phyloP scores from a whole-genome alignment of 2,888 invertebrate species.

The Phytoseiulus persimilis region DNA sequence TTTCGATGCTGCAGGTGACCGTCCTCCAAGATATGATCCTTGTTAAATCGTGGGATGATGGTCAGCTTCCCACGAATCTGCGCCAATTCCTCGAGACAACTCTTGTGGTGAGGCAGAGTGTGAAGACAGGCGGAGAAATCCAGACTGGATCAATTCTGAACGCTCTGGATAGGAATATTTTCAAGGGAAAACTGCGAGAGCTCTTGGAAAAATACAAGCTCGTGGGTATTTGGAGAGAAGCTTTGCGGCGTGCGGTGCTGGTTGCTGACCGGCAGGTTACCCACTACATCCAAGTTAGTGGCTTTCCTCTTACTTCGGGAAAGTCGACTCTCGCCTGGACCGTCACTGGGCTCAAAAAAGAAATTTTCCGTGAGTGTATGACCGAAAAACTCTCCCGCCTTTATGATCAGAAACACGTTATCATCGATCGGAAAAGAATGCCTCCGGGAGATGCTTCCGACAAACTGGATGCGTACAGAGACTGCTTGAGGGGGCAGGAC shows the following conservation, averaged over 20 bases:
- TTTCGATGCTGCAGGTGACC: too few relatives aligned
- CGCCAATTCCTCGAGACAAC: not conserved
- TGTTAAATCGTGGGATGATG: not conserved
- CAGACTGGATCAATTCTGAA: not conserved
- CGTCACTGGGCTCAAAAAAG: not conserved
- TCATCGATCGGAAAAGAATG: not conserved
- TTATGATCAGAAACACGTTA: not conserved
- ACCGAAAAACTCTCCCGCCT: not conserved
- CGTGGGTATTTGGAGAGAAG: not conserved
- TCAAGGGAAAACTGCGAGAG: not conserved
- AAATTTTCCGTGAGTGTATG: not conserved
- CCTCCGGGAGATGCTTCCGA: not conserved
- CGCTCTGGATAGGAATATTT: not conserved
- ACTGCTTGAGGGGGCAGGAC: not conserved
- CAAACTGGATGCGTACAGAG: not conserved
- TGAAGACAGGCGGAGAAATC: not conserved
- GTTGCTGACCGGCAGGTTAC: constrained; percentile 14
- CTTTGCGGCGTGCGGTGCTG: not conserved
- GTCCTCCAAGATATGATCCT: too few relatives aligned
- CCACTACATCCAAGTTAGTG: constrained; percentile 11
- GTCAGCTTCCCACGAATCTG: not conserved
- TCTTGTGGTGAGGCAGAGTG: not conserved
- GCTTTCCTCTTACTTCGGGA: not conserved
- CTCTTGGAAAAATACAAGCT: not conserved
- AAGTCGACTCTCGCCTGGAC: not conserved